A percentile compares a stretch with the other conserved stretches of the same genome.
These are phyloP conservation scores for Oceanodroma tethys DNA, from an alignment of 2,113 vertebrate species.

Conservation along the genomic window DNA sequence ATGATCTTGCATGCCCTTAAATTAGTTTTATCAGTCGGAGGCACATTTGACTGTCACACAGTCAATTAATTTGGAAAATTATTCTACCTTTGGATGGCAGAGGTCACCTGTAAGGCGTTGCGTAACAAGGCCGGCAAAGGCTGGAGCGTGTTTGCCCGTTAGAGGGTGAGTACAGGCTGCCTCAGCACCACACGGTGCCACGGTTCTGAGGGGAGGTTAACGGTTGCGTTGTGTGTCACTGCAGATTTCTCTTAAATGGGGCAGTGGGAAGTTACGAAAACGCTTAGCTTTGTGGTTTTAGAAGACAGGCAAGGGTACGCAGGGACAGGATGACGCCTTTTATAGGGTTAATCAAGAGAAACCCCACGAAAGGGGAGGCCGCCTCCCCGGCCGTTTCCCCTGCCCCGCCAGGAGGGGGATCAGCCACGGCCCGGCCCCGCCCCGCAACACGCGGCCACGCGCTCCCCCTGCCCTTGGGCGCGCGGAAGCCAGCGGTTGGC, in stretches of 20 bases:
- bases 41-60: neutral
- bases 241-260: fast-evolving
- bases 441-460: neutral
- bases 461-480: neutral
- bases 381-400: fast-evolving
- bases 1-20: fast-evolving
- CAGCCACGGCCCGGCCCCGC: neutral
- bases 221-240: fast-evolving
- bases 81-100: neutral
- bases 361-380: fast-evolving
- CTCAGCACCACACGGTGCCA: fast-evolving
- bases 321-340: fast-evolving
- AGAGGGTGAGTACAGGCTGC: fast-evolving
- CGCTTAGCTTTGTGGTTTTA: fast-evolving
- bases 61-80: neutral
- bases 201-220: fast-evolving
- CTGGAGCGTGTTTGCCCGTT: fast-evolving
- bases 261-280: neutral
- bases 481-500: neutral
- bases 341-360: fast-evolving
- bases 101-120: neutral
- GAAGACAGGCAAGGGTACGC: fast-evolving
- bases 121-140: fast-evolving
- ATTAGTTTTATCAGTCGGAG: neutral
- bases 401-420: neutral